Percentiles rank a stretch among this genome's conserved stretches.
Evolutionary conservation across 2,797 vertebrate species (phyloP).

Genomic region (Zalophus californianus): DNA sequence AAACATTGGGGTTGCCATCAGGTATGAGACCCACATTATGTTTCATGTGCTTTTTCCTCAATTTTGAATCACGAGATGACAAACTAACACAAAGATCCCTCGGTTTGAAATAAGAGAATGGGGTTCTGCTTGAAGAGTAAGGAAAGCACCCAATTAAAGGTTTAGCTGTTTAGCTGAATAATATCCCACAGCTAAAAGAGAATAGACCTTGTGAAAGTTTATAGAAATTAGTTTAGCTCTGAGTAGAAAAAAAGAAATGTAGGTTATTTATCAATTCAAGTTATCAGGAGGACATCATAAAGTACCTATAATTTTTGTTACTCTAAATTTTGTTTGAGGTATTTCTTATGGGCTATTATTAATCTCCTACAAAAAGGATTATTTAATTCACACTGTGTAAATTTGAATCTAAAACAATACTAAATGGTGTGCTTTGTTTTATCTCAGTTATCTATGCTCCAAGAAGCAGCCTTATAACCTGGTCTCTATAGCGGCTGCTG

Average conservation of each 20-base stretch:
- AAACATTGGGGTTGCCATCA: constrained; percentile 61
- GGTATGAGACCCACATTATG: constrained; percentile 55
- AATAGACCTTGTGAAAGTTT: constrained; percentile 43
- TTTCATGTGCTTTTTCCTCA: constrained; percentile 51
- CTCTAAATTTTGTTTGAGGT: constrained; percentile 62
- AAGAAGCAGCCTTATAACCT: constrained; percentile 36
- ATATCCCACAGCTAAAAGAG: not conserved
- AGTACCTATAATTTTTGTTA: constrained; percentile 53
- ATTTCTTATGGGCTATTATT: constrained; percentile 59
- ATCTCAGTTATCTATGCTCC: constrained; percentile 4
- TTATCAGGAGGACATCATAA: constrained; percentile 60
- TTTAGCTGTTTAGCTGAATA: constrained; percentile 62
- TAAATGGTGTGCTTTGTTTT: constrained; percentile 22
- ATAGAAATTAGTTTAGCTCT: constrained; percentile 59
- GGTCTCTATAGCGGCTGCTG: not conserved
- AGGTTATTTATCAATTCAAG: constrained; percentile 63
- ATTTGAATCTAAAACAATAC: not conserved
- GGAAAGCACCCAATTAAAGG: constrained; percentile 64
- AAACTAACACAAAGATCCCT: constrained; percentile 64
- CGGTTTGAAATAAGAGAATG: constrained; percentile 60
- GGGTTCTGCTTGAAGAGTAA: constrained; percentile 54
- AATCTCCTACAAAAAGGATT: constrained; percentile 54
- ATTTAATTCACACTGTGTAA: constrained; percentile 16
- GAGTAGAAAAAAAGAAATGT: constrained; percentile 62
- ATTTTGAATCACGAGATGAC: constrained; percentile 66